Conservation (phyloP, 2,888 invertebrate genomes). For the Himalopsyche japonica region DNA sequence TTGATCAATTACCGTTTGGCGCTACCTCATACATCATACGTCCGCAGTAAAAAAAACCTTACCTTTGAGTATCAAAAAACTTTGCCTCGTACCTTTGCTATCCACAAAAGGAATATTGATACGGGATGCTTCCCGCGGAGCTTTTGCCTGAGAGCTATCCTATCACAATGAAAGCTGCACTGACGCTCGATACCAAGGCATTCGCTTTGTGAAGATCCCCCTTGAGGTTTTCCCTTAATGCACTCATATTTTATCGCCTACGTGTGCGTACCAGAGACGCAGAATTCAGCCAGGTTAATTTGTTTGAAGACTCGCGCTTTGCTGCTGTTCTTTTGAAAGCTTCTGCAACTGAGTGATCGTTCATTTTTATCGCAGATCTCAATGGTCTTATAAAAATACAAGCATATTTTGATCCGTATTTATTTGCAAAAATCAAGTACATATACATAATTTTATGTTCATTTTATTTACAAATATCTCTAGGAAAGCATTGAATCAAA, state of each 20-base stretch:
- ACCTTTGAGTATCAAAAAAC: background rate
- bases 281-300: background rate
- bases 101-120: constrained; percentile 17
- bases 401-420: no score
- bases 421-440: no score
- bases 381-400: background rate
- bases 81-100: background rate
- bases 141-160: background rate
- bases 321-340: background rate
- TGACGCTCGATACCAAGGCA: background rate
- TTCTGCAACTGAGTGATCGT: background rate
- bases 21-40: constrained; percentile 7
- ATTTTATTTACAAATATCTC: no score
- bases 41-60: background rate
- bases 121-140: constrained; percentile 16
- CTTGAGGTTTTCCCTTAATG: constrained; percentile 29
- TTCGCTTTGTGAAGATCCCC: constrained; percentile 24
- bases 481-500: no score
- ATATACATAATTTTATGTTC: no score
- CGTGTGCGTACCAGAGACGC: constrained; percentile 12
- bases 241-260: constrained; percentile 30
- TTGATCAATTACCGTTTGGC: constrained; percentile 1
- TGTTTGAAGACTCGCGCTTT: background rate
- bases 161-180: background rate
- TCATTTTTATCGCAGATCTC: background rate